Evolutionary conservation across 2,888 invertebrate species (phyloP), one percentile per base, ranked within the genome.

Genomic region (Parnassius mnemosyne): DNA sequence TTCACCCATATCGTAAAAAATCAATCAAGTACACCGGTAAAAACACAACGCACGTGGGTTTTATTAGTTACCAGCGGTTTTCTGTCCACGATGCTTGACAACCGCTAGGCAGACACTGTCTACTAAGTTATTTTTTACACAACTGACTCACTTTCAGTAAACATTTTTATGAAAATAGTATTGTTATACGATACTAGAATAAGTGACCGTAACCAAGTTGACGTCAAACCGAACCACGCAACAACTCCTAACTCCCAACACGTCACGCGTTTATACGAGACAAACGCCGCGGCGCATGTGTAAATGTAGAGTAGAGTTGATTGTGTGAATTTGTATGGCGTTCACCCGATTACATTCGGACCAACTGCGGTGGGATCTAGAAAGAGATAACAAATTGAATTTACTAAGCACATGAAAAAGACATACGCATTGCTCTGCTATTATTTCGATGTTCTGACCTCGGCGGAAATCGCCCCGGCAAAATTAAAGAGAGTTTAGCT

Each of bases 1-100:
- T 81, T 91, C 89, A 77, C 89, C 91, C 91, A 91, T 91, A 75
- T 79, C 88, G 88, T 78, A 82, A 83, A 85, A 84, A 89, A 88
- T 89, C 88, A 86, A 90, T 89, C 81, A 81, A 77, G 71, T 68
- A 68, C 72, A 75, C 80, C 77, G 77, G 80, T 78, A 79, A 78
- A 79, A 78, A 79, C 75, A 73, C 71, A 72, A 81, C 78, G 75
- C 89, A 88, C 89, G 86, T 85, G 84, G 82, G 69, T 66, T 65
- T 71, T 71, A 71, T 69, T 56, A 65, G 49, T 69, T 64, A 63
- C 65, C 66, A 66, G 56, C 67, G 66, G 56, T 56, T 60, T 66
- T 60, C 53, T 44, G 13, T 50, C 20, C 42, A 55, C 47, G 13
- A 13, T 43, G 20, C 25, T 44, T 50, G 47, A 13, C 49, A 20